These are phyloP conservation scores for Sorex fumeus DNA, from an alignment of 2,113 vertebrate species.

Conservation along the genomic window DNA sequence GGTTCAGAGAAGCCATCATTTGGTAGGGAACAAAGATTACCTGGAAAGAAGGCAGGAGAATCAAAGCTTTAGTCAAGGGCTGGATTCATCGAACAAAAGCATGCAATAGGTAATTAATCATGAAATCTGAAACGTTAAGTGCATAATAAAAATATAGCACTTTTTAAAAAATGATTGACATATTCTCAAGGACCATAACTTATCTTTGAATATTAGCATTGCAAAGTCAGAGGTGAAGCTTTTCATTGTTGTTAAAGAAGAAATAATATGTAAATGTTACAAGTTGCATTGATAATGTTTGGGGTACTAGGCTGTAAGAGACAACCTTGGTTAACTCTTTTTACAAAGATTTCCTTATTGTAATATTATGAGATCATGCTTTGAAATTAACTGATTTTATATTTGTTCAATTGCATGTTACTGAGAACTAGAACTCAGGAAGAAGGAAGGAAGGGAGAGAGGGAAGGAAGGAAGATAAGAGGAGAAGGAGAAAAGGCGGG, in stretches of 20 bases:
- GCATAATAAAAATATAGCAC: neutral
- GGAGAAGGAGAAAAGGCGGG: too few relatives aligned
- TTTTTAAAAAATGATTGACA: neutral
- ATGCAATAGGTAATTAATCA: neutral
- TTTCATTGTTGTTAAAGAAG: neutral
- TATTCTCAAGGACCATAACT: neutral
- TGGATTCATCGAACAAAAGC: neutral
- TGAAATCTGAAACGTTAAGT: neutral
- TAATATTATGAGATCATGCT: constrained; percentile 6
- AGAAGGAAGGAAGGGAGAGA: neutral
- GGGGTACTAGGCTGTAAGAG: neutral
- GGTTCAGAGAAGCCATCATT: neutral
- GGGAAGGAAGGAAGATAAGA: too few relatives aligned
- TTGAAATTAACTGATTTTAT: constrained; percentile 48
- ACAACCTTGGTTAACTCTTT: too few relatives aligned
- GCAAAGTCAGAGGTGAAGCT: neutral
- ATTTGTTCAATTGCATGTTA: constrained; percentile 44
- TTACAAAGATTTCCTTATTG: constrained; percentile 37
- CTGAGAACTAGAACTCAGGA: neutral
- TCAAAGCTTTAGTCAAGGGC: neutral
- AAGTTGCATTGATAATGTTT: neutral
- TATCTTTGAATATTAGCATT: neutral
- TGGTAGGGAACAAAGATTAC: neutral
- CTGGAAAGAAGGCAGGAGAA: neutral
- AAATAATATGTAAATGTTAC: neutral